Conservation (phyloP, 2,113 vertebrate species). For the Tenebrosternarchus preto region DNA sequence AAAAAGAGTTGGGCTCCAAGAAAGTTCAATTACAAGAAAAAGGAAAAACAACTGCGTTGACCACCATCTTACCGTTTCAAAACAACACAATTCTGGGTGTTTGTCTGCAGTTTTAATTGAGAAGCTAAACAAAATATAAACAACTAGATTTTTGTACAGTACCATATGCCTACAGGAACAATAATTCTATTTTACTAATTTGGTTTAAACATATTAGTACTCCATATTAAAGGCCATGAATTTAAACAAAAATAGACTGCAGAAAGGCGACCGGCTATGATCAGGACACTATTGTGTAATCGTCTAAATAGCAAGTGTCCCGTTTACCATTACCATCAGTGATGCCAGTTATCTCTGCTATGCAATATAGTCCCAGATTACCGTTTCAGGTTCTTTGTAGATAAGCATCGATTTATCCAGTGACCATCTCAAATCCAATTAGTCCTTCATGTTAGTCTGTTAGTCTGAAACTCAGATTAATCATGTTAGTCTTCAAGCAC, state of each 20-base stretch:
- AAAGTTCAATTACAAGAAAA: slow-evolving; percentile 11
- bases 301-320: slow-evolving; percentile 47
- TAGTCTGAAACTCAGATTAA: no score
- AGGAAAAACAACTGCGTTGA: slow-evolving; percentile 17
- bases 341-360: slow-evolving; percentile 23
- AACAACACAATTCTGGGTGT: not conserved
- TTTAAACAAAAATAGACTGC: slow-evolving; percentile 10
- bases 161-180: not conserved
- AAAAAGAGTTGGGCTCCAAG: not conserved
- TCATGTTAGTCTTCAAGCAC: no score
- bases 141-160: not conserved
- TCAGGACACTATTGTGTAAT: slow-evolving; percentile 35
- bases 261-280: slow-evolving; percentile 41
- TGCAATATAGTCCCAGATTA: not conserved
- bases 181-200: not conserved
- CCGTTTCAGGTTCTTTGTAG: not conserved
- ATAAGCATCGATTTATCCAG: no score
- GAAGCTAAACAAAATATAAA: not conserved
- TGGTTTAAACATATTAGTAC: not conserved
- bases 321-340: slow-evolving; percentile 49
- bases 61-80: not conserved
- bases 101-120: not conserved
- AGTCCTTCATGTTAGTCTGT: no score
- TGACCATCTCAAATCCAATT: no score
- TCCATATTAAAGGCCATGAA: not conserved